Evolutionary conservation across 2,888 invertebrate species (phyloP).

Genomic region (Dryobota labecula): DNA sequence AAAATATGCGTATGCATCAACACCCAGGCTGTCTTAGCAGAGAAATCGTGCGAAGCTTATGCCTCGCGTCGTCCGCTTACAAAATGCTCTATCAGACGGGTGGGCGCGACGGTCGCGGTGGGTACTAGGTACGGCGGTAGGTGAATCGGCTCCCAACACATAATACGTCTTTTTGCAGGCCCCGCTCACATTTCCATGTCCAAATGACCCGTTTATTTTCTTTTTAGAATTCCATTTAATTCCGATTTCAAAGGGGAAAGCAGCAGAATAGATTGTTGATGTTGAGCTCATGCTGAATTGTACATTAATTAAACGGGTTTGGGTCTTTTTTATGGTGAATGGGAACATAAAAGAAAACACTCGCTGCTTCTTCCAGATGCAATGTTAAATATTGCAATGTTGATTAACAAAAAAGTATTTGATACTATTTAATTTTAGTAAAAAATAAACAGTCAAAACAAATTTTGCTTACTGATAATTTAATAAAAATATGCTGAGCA

Average conservation of each 20-base stretch:
- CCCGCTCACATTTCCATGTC: conserved; percentile 65
- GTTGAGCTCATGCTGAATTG: conserved; percentile 18
- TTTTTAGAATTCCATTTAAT: conserved; percentile 50
- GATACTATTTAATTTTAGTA: neutral
- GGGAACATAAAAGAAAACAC: neutral
- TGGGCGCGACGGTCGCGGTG: conserved; percentile 53
- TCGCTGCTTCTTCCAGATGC: neutral
- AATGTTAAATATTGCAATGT: neutral
- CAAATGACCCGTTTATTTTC: conserved; percentile 42
- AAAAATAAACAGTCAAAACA: too few relatives aligned
- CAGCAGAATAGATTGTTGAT: conserved; percentile 30
- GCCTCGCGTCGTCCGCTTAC: conserved; percentile 48
- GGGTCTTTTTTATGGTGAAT: neutral
- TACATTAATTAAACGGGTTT: conserved; percentile 14
- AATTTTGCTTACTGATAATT: neutral
- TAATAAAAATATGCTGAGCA: neutral
- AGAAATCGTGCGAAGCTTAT: conserved; percentile 18
- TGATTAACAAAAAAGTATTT: neutral
- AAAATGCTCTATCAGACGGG: conserved; percentile 64
- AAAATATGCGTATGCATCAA: neutral
- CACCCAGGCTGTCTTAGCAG: too few relatives aligned
- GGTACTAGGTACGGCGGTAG: conserved; percentile 57
- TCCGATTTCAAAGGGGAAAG: conserved; percentile 38
- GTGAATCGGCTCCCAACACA: conserved; percentile 69
- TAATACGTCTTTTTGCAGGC: conserved; percentile 69